Percentiles rank a stretch among this genome's conserved stretches.
phyloP scores from a whole-genome alignment of 2,797 vertebrate species.

The Peromyscus nudipes region DNA sequence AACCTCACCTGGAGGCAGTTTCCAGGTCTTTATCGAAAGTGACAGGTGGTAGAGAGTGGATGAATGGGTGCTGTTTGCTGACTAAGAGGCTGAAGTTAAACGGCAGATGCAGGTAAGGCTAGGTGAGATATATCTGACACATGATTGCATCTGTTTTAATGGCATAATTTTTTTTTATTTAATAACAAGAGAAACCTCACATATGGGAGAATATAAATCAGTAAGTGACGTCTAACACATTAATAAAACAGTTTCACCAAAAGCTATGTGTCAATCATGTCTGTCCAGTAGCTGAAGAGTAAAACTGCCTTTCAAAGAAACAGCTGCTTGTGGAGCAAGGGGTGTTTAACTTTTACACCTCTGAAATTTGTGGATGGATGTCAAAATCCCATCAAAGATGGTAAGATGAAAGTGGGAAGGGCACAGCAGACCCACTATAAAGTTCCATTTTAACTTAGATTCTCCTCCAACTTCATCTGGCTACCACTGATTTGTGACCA shows the following conservation, averaged over 20 bases:
- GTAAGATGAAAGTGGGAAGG: neutral
- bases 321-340: constrained; percentile 5
- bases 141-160: constrained; percentile 26
- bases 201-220: neutral
- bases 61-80: constrained; percentile 51
- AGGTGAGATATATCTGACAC: constrained; percentile 18
- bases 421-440: neutral
- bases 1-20: constrained; percentile 60
- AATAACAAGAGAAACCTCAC: constrained; percentile 62
- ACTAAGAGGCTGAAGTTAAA: constrained; percentile 66
- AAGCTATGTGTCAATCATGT: constrained; percentile 44
- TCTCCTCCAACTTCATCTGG: neutral
- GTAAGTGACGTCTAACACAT: constrained; percentile 12
- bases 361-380: constrained; percentile 38
- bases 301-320: constrained; percentile 69
- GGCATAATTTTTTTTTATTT: constrained; percentile 64
- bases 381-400: constrained; percentile 41
- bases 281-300: constrained; percentile 53
- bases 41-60: neutral
- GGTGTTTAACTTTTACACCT: neutral
- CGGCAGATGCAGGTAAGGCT: neutral
- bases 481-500: constrained; percentile 6
- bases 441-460: neutral
- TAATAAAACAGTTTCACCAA: constrained; percentile 56
- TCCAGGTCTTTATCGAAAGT: constrained; percentile 51